Evolutionary conservation across 2,888 invertebrate species (phyloP), one percentile per base, ranked within the genome.

Genomic region (Agrotis puta): DNA sequence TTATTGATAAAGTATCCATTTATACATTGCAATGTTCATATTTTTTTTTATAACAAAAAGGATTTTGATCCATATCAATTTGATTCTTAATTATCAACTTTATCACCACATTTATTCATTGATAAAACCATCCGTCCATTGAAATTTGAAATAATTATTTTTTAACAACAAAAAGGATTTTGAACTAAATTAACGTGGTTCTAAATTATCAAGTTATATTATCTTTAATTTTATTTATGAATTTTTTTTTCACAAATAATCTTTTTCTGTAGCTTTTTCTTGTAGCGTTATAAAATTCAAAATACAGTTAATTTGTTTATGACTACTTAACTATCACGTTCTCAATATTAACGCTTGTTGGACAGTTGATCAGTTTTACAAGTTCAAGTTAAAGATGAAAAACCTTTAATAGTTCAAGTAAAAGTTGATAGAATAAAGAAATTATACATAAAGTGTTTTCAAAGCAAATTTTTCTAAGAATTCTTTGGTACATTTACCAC

Each of bases 381-480:
- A 9, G 14, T 47, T 33, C 43, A 43, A 18, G 43, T 43, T 22
- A 45, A 61, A 64, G 11, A 59, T 45, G 3, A 45, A 70, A 69
- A n/a, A 33, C 14, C n/a, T n/a, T 14, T 56, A 2, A n/a, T 13
- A 14, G 16, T 4, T n/a, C 6, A 33, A 24, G 33, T 33, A 56
- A 14, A 56, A 56, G n/a, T 56, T 16, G 13, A 22, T 56, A 7
- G 13, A 65, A 65, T 45, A 50, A 62, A 62, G 14, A 66, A 61
- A 64, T 64, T 27, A 64, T 13, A 20, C 13, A 7, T 57, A 70
- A 45, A 27, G 45, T 24, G 45, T 57, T 62, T 62, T 62, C 51
- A 58, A 24, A 53, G 27, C 20, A 45, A 53, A 66, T 66, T 39
- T 14, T 66, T 79, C 74, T 47, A 0, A 45, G 80, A 74, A 79